Percentiles rank a stretch among this genome's conserved stretches.
Evolutionary conservation across 2,113 vertebrate species (phyloP).

Genomic region (Eudyptes chrysolophus): DNA sequence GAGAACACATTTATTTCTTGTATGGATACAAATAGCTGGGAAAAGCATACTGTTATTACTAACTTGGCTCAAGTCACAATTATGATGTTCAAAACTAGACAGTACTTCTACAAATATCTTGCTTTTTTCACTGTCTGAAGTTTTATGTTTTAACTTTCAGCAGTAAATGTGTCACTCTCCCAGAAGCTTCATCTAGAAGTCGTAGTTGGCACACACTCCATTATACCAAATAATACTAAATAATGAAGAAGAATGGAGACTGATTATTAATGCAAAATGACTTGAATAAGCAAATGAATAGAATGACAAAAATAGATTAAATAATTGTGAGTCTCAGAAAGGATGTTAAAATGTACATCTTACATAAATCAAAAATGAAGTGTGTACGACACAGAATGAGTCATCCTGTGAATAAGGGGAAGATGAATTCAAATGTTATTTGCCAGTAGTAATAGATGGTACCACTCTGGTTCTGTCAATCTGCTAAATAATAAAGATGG

Average conservation of each 20-base stretch:
- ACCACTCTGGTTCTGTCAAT: slow-evolving; percentile 49
- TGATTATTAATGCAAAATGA: slow-evolving; percentile 73
- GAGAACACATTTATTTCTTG: not conserved
- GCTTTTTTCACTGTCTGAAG: slow-evolving; percentile 31
- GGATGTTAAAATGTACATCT: slow-evolving; percentile 57
- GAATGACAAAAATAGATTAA: slow-evolving; percentile 73
- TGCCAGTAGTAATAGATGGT: slow-evolving; percentile 58
- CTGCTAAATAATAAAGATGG: slow-evolving; percentile 39
- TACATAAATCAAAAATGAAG: slow-evolving; percentile 75
- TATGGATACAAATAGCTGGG: not conserved
- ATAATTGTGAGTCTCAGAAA: slow-evolving; percentile 72
- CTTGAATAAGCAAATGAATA: slow-evolving; percentile 60
- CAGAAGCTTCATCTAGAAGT: slow-evolving; percentile 54
- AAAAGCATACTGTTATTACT: not conserved
- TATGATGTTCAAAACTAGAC: slow-evolving; percentile 17
- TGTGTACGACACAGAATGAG: slow-evolving; percentile 67
- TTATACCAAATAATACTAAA: slow-evolving; percentile 71
- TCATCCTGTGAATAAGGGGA: slow-evolving; percentile 66
- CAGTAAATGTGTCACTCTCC: slow-evolving; percentile 58
- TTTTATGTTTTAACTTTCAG: slow-evolving; percentile 65
- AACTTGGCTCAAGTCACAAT: slow-evolving; percentile 2
- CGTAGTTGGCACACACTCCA: slow-evolving; percentile 56
- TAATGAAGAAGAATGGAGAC: slow-evolving; percentile 66
- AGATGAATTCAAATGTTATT: slow-evolving; percentile 61
- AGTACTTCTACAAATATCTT: slow-evolving; percentile 27